Conservation (phyloP, 1,140 invertebrate genomes). For the Bombus haemorrhoidalis region DNA sequence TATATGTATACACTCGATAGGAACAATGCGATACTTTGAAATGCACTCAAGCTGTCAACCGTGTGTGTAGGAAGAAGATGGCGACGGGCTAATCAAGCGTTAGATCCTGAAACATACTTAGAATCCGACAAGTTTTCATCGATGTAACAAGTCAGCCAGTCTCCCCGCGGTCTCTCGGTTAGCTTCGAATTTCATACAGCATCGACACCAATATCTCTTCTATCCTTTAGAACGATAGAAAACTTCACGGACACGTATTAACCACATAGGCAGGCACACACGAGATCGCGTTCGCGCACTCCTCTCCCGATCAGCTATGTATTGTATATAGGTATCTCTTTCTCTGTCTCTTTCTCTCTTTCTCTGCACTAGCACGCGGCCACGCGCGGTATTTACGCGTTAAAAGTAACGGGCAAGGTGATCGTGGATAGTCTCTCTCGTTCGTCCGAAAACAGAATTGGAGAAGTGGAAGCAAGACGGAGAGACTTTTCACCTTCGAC, state of each 20-base stretch:
- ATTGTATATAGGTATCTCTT: not conserved
- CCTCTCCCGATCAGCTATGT: too few species aligned
- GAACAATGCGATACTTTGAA: not conserved
- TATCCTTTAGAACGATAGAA: not conserved
- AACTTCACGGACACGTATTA: slow-evolving; percentile 6
- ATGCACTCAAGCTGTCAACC: not conserved
- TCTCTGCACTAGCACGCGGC: slow-evolving; percentile 4
- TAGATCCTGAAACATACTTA: slow-evolving; percentile 5
- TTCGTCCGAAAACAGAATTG: not conserved
- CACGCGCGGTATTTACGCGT: slow-evolving; percentile 19
- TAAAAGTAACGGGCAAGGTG: slow-evolving; percentile 45
- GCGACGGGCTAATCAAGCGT: slow-evolving; percentile 18
- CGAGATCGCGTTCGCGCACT: not conserved
- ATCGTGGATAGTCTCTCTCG: slow-evolving; percentile 5
- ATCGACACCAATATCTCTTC: not conserved
- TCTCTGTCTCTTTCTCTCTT: not conserved
- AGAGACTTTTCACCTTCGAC: slow-evolving; percentile 68
- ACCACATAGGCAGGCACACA: not conserved
- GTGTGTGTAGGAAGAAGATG: not conserved
- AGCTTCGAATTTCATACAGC: slow-evolving; percentile 3
- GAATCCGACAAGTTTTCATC: not conserved
- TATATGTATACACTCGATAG: not conserved
- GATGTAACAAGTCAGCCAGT: too few species aligned
- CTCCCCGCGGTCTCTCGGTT: too few species aligned
- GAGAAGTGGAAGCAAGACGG: not conserved